Conservation (phyloP, 2,888 invertebrate genomes). For the Volucella inanis region DNA sequence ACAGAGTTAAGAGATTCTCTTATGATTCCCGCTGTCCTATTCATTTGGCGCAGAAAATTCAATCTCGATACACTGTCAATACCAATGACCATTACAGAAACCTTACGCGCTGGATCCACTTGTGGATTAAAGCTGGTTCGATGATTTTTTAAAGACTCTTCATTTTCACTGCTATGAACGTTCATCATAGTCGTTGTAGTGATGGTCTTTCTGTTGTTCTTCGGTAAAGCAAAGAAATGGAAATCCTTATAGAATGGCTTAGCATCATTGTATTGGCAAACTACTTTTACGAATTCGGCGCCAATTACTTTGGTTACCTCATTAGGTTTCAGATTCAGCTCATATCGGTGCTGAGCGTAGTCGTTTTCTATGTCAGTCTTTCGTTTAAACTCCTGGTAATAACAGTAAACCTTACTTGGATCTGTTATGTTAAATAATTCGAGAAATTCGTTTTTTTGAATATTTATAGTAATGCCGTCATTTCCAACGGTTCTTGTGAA, state of each 20-base stretch:
- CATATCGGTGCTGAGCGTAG: conserved; percentile 77
- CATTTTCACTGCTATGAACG: conserved; percentile 40
- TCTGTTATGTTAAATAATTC: conserved; percentile 78
- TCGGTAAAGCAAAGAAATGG: conserved; percentile 83
- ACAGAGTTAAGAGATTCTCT: conserved; percentile 84
- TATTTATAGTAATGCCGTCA: conserved; percentile 77
- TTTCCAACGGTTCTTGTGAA: conserved; percentile 77
- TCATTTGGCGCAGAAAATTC: conserved; percentile 93
- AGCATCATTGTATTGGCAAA: conserved; percentile 84
- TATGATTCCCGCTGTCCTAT: conserved; percentile 86
- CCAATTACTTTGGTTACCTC: conserved; percentile 54
- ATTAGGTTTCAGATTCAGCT: conserved; percentile 80
- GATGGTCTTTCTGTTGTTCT: conserved; percentile 77
- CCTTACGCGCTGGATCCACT: conserved; percentile 45
- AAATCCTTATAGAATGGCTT: conserved; percentile 87
- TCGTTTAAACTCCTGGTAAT: conserved; percentile 79
- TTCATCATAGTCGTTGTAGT: conserved; percentile 51
- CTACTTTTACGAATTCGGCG: conserved; percentile 88
- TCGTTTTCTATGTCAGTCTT: conserved; percentile 78
- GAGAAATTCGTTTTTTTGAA: conserved; percentile 78
- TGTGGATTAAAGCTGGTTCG: conserved; percentile 34
- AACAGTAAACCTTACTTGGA: conserved; percentile 78
- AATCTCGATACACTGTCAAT: conserved; percentile 93
- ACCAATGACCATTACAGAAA: conserved; percentile 91
- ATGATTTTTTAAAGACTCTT: conserved; percentile 37